Base-by-base conservation (phyloP, 2,113 vertebrate species). In the Lepidothrix coronata region DNA sequence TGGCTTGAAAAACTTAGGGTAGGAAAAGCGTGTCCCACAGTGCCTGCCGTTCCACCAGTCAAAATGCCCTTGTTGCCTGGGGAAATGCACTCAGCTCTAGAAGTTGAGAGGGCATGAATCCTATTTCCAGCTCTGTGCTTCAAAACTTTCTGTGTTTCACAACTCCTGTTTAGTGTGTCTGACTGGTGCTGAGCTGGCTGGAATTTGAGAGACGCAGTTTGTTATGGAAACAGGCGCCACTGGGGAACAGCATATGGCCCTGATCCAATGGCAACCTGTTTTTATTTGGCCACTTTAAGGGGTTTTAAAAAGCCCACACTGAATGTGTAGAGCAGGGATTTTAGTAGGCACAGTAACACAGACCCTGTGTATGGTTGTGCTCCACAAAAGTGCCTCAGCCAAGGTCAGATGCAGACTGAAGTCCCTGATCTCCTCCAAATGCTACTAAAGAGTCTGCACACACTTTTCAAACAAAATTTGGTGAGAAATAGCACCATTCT, bases 241-340 rank as follows among this genome's bases (percentile, higher is more conserved):
- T 62, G 51, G 78, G 86, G 79, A 92, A 44, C 35, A 33, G 65
- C 7, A 1, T 2, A 48, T 41, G 86, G 86, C 65, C 78, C 65
- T 35, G 21, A 23, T 90, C 58, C 79, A 88, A 21, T 0, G 8
- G 59, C 0, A 0, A 79, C 68, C 78, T 46, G 58, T 66, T 95
- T 96, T 89, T 88, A 88, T 91, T 91, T 63, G 75, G 80, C 70
- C 70, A 49, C 18, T 91, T 93, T 72, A 88, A 87, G 78, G 73
- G 39, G 12, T 75, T 89, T 91, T 85, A 37, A 54, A 86, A 91
- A 87, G 85, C 83, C 61, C 59, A 35, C 0, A 0, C 58, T 51
- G 85, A 74, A 58, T 20, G 57, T 54, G 55, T 52, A 55, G 66
- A 84, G 75, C 35, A 54, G 76, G 66, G 57, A 59, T 58, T 95